Percentiles rank a stretch among this genome's conserved stretches.
Conservation (phyloP, 2,797 vertebrate species). For the Bovichtus diacanthus region DNA sequence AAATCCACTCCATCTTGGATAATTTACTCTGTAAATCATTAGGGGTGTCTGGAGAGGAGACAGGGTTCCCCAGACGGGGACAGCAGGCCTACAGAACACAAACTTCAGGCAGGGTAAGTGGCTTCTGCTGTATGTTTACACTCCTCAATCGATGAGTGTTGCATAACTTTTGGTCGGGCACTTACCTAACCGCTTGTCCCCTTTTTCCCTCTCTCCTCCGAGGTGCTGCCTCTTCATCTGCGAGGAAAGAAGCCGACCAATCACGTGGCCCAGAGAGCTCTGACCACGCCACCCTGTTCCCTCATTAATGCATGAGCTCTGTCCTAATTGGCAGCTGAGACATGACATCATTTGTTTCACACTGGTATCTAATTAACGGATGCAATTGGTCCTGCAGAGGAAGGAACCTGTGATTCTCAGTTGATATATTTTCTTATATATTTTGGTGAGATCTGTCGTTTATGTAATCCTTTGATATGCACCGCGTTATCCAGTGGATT, state of each 20-base stretch:
- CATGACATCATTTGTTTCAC: slow-evolving; percentile 67
- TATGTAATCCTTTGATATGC: background rate
- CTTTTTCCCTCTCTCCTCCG: slow-evolving; percentile 12
- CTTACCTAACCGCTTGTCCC: slow-evolving; percentile 65
- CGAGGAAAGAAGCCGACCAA: slow-evolving; percentile 47
- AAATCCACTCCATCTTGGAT: slow-evolving; percentile 53
- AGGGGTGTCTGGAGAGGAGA: slow-evolving; percentile 55
- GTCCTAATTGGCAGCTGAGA: slow-evolving; percentile 67
- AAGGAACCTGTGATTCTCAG: background rate
- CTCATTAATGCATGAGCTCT: slow-evolving; percentile 59
- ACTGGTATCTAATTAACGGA: slow-evolving; percentile 64
- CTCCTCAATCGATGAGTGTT: slow-evolving; percentile 72
- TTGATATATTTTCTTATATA: background rate
- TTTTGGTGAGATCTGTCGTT: background rate
- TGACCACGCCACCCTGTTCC: slow-evolving; percentile 49
- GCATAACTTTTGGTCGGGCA: slow-evolving; percentile 67
- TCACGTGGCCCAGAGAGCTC: slow-evolving; percentile 51
- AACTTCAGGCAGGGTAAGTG: slow-evolving; percentile 71
- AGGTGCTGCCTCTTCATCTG: slow-evolving; percentile 63
- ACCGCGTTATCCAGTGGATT: background rate
- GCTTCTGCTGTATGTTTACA: slow-evolving; percentile 76
- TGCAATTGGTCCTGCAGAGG: slow-evolving; percentile 29
- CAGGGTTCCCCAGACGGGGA: slow-evolving; percentile 53
- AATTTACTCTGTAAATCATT: slow-evolving; percentile 69
- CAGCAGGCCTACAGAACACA: slow-evolving; percentile 55